These are phyloP conservation scores for Hoplodrina blanda DNA, from an alignment of 2,888 invertebrate genomes.

Conservation along the genomic window DNA sequence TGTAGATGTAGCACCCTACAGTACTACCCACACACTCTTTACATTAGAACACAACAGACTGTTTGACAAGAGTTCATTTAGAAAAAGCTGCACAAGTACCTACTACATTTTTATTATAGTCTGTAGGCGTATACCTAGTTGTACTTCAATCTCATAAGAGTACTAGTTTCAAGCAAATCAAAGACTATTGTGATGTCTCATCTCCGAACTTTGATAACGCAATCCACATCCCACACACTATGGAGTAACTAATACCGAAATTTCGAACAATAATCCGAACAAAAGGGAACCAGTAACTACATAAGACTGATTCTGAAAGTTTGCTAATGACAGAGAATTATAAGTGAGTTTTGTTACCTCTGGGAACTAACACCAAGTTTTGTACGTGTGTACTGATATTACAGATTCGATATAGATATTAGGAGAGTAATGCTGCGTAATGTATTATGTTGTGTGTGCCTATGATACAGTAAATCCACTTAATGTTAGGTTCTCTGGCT, in stretches of 20 bases:
- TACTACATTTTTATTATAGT: background rate
- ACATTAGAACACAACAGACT: background rate
- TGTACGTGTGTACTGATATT: constrained; percentile 52
- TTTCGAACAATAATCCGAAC: constrained; percentile 49
- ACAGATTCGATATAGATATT: constrained; percentile 34
- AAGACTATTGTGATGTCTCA: constrained; percentile 15
- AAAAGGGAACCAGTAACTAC: constrained; percentile 55
- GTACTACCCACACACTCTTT: too few relatives aligned
- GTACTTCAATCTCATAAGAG: background rate
- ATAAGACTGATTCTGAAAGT: constrained; percentile 70
- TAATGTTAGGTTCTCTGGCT: constrained; percentile 5
- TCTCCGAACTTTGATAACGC: constrained; percentile 24
- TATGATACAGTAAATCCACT: constrained; percentile 40
- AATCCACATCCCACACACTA: constrained; percentile 34
- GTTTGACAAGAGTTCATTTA: background rate
- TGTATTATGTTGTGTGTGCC: constrained; percentile 12
- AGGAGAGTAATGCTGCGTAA: constrained; percentile 34
- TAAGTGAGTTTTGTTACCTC: constrained; percentile 75
- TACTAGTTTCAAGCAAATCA: constrained; percentile 30
- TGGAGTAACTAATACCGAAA: constrained; percentile 41
- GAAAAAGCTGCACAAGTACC: too few relatives aligned
- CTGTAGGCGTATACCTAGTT: background rate
- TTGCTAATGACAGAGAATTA: constrained; percentile 76
- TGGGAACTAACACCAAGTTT: constrained; percentile 65
- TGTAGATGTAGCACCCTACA: background rate